These are phyloP conservation scores for Oophaga pumilio DNA, from an alignment of 2,113 vertebrate genomes.

Conservation along the genomic window DNA sequence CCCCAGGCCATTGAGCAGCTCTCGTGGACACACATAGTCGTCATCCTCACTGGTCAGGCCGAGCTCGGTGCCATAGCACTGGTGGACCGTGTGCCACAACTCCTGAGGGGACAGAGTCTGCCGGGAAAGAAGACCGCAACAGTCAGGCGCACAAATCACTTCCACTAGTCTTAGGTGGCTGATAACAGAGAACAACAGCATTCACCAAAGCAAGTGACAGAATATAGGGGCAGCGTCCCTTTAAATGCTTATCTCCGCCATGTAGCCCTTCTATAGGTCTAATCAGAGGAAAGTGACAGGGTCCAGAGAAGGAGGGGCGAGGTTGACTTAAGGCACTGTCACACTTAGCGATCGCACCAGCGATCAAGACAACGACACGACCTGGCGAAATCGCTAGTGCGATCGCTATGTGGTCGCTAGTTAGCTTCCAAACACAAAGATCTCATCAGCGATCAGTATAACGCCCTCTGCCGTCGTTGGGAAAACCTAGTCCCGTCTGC, in stretches of 20 bases:
- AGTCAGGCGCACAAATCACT: no score
- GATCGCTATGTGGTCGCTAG: no score
- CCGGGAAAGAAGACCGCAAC: not conserved
- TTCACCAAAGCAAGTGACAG: no score
- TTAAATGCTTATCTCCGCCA: not conserved
- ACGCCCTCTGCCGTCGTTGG: no score
- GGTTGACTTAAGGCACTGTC: no score
- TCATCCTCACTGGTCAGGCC: slow-evolving; percentile 91
- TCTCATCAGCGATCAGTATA: no score
- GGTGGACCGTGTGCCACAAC: slow-evolving; percentile 90
- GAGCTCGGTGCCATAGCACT: slow-evolving; percentile 89
- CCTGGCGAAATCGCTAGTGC: no score
- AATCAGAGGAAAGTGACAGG: not conserved
- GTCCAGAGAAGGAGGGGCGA: not conserved
- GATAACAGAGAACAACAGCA: not conserved
- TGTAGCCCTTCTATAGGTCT: not conserved
- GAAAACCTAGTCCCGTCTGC: no score
- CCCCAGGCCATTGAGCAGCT: slow-evolving; percentile 87
- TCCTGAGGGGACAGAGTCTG: slow-evolving; percentile 87
- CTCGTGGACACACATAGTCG: slow-evolving; percentile 86
- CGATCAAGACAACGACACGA: no score
- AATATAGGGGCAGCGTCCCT: not conserved
- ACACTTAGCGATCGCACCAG: no score
- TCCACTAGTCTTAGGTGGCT: not conserved
- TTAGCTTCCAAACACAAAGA: no score